Percentiles rank a stretch among this genome's conserved stretches.
These are phyloP conservation scores for Epinephelus malabaricus DNA, from an alignment of 2,797 vertebrate species.

Conservation along the genomic window DNA sequence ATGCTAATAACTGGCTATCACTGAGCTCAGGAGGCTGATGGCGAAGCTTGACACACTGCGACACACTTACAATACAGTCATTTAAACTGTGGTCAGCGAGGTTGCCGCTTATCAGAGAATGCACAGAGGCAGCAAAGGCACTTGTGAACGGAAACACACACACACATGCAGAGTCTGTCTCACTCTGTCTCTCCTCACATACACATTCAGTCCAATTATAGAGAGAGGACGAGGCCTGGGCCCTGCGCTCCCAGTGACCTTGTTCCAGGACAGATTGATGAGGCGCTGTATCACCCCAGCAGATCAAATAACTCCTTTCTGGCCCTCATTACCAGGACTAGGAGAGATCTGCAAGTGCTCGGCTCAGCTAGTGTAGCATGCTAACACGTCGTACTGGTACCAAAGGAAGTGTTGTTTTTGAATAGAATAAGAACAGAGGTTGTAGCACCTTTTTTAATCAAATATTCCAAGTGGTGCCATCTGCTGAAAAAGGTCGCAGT, in stretches of 20 bases:
- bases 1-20: conserved; percentile 60
- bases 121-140: conserved; percentile 40
- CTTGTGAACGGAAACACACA: neutral
- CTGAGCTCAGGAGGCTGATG: conserved; percentile 48
- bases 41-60: conserved; percentile 36
- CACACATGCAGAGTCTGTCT: conserved; percentile 29
- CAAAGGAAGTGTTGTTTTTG: conserved; percentile 27
- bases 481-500: conserved; percentile 19
- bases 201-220: conserved; percentile 75
- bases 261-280: conserved; percentile 80
- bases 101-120: conserved; percentile 66
- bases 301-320: conserved; percentile 82
- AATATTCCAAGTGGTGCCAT: conserved; percentile 23
- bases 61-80: conserved; percentile 60
- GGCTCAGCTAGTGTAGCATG: conserved; percentile 17
- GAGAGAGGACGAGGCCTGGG: conserved; percentile 64
- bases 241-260: conserved; percentile 71
- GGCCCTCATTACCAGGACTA: conserved; percentile 74
- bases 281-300: conserved; percentile 67
- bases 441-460: conserved; percentile 15
- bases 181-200: conserved; percentile 53
- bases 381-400: conserved; percentile 12
- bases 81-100: conserved; percentile 69
- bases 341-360: conserved; percentile 53
- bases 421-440: conserved; percentile 14